Conservation (phyloP, 2,797 vertebrate genomes). For the Enteromius argenteus region DNA sequence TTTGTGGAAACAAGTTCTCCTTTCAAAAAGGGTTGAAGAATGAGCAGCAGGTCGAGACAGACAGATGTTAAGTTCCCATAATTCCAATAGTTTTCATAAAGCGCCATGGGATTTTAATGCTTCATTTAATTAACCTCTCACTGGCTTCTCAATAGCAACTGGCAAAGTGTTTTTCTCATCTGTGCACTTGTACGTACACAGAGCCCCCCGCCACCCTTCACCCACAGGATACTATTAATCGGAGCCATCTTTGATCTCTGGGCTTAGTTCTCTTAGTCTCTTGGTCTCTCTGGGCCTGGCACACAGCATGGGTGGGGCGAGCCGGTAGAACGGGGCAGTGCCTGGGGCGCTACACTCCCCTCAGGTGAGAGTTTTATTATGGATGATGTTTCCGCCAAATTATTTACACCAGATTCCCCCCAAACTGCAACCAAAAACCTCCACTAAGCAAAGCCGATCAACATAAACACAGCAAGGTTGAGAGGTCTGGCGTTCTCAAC, state of each 20-base stretch:
- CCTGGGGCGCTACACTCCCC: conserved; percentile 83
- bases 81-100: conserved; percentile 41
- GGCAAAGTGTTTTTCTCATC: conserved; percentile 51
- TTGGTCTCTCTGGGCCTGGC: conserved; percentile 49
- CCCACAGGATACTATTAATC: conserved; percentile 71
- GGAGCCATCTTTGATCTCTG: conserved; percentile 70
- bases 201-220: conserved; percentile 44
- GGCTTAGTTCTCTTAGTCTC: conserved; percentile 69
- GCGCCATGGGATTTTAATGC: conserved; percentile 50
- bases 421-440: conserved; percentile 49
- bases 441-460: conserved; percentile 53
- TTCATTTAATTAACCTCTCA: conserved; percentile 64
- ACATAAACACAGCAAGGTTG: conserved; percentile 58
- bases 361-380: conserved; percentile 85
- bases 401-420: conserved; percentile 75
- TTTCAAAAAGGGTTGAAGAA: not conserved
- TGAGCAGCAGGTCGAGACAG: not conserved
- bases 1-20: conserved; percentile 5
- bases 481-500: conserved; percentile 33
- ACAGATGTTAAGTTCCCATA: conserved; percentile 13
- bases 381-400: conserved; percentile 86
- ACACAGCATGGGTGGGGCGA: conserved; percentile 47
- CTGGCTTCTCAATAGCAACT: conserved; percentile 61
- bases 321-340: conserved; percentile 61
- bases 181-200: conserved; percentile 47